Conservation (phyloP, 2,888 invertebrate genomes). For the Nysson spinosus region DNA sequence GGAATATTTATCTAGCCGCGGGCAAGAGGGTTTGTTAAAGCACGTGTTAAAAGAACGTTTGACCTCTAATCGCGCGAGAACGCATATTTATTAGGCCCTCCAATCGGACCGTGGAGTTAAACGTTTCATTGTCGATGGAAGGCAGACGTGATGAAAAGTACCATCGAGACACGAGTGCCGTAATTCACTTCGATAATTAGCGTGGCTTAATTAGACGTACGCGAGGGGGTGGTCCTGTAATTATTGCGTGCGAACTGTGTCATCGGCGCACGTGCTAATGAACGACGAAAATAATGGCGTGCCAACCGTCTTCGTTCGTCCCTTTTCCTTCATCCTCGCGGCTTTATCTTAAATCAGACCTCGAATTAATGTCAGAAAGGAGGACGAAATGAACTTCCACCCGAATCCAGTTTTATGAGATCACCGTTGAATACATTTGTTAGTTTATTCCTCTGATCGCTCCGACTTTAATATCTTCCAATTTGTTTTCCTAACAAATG, state of each 20-base stretch:
- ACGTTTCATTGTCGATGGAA: conserved; percentile 3
- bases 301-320: conserved; percentile 20
- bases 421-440: background rate
- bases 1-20: too few relatives aligned
- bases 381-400: conserved; percentile 26
- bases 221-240: conserved; percentile 45
- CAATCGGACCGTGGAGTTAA: conserved; percentile 9
- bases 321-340: conserved; percentile 5
- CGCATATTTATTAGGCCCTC: too few relatives aligned
- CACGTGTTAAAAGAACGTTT: too few relatives aligned
- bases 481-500: too few relatives aligned
- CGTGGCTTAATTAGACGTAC: conserved; percentile 56
- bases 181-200: conserved; percentile 59
- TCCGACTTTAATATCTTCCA: too few relatives aligned
- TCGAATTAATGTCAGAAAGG: conserved; percentile 19
- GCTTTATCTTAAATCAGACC: conserved; percentile 22
- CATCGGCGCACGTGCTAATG: conserved; percentile 48
- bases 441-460: conserved; percentile 7
- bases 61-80: too few relatives aligned
- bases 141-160: conserved; percentile 9
- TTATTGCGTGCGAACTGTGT: conserved; percentile 58
- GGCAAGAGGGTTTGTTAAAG: too few relatives aligned
- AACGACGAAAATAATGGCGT: conserved; percentile 55
- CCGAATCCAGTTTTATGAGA: conserved; percentile 5
- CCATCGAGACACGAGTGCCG: conserved; percentile 30